Evolutionary conservation across 2,797 vertebrate genomes (phyloP).

Genomic region (Takifugu rubripes): DNA sequence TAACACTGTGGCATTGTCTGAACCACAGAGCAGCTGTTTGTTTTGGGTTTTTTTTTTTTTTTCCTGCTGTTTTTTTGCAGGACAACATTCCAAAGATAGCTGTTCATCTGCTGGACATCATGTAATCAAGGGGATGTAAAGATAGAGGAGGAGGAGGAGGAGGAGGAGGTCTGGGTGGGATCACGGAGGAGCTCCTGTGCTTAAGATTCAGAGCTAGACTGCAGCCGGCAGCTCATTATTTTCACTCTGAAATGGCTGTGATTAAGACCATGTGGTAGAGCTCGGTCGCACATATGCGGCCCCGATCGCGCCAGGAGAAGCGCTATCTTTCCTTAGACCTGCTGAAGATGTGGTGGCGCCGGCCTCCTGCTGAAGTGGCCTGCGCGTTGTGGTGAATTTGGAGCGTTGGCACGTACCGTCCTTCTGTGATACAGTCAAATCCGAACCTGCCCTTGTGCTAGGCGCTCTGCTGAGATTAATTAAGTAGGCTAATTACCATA

Average conservation of each 20-base stretch:
- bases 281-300: conserved; percentile 32
- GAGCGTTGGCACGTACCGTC: conserved; percentile 37
- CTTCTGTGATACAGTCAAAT: conserved; percentile 63
- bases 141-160: conserved; percentile 5
- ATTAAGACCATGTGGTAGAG: conserved; percentile 66
- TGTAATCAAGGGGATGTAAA: conserved; percentile 25
- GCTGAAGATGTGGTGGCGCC: conserved; percentile 10
- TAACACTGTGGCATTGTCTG: conserved; percentile 62
- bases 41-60: no score
- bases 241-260: conserved; percentile 69
- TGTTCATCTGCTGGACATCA: conserved; percentile 47
- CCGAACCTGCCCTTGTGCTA: conserved; percentile 67
- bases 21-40: conserved; percentile 11
- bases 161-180: conserved; percentile 1
- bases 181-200: background rate
- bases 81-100: conserved; percentile 55
- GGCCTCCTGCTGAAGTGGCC: conserved; percentile 20
- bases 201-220: conserved; percentile 48
- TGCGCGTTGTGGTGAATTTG: conserved; percentile 29
- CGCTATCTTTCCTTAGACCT: conserved; percentile 22
- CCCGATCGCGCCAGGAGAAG: conserved; percentile 24
- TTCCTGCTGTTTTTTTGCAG: conserved; percentile 38
- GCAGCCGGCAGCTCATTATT: conserved; percentile 59
- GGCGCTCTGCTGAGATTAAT: conserved; percentile 74
- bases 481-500: conserved; percentile 76